Conservation (phyloP, 2,113 vertebrate genomes). For the Sylvia atricapilla region DNA sequence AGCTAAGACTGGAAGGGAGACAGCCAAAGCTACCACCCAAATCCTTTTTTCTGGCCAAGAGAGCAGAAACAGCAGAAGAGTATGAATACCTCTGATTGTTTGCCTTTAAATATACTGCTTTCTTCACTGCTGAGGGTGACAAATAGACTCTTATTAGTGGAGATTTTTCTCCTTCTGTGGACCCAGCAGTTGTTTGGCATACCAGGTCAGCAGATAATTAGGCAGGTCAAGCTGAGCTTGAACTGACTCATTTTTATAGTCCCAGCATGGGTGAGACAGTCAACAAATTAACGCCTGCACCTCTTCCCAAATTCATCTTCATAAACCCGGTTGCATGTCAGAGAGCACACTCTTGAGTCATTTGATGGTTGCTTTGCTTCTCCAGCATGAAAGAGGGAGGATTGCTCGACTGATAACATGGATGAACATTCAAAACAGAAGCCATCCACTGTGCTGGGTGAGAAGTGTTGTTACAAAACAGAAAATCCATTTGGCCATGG, state of each 20-base stretch:
- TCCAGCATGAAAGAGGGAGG: not conserved
- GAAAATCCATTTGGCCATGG: not conserved
- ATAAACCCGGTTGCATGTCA: not conserved
- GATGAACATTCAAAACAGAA: not conserved
- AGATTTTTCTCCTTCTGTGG: not conserved
- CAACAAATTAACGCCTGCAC: not conserved
- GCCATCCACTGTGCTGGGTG: not conserved
- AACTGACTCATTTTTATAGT: not conserved
- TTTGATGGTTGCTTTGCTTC: not conserved
- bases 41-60: not conserved
- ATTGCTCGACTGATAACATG: not conserved
- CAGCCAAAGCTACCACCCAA: not conserved
- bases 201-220: not conserved
- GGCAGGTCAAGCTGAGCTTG: not conserved
- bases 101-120: not conserved
- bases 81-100: not conserved
- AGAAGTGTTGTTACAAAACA: not conserved
- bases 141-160: not conserved
- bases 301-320: not conserved
- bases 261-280: not conserved
- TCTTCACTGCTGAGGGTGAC: not conserved
- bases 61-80: not conserved
- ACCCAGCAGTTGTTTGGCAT: not conserved
- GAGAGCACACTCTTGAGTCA: not conserved
- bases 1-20: not conserved